Evolutionary conservation across 2,797 vertebrate species (phyloP).

Genomic region (Lacerta viridis): DNA sequence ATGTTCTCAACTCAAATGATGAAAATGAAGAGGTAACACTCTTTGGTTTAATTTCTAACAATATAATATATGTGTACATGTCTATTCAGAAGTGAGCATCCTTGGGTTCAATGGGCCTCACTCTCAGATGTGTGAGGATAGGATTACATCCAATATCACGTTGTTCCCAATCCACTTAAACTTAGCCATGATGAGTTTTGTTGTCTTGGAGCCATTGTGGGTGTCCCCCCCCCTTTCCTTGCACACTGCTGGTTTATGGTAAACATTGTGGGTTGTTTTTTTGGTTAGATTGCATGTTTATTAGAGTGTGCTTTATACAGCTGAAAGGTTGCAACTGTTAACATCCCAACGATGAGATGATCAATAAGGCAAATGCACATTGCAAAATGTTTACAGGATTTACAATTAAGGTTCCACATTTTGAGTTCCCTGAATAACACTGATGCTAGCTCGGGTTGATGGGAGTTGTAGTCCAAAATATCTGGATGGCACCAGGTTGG

Average conservation of each 20-base stretch:
- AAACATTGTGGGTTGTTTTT: background rate
- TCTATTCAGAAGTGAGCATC: no score
- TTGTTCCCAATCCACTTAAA: background rate
- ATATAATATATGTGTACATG: no score
- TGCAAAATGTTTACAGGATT: background rate
- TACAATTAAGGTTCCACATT: background rate
- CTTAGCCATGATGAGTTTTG: background rate
- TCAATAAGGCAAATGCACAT: no score
- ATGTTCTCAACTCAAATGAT: slow-evolving; percentile 38
- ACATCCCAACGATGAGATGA: background rate
- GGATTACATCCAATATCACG: background rate
- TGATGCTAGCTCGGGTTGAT: no score
- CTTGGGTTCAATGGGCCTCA: background rate
- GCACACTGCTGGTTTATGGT: background rate
- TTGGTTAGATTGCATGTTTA: background rate
- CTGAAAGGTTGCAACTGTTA: background rate
- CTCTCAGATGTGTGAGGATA: background rate
- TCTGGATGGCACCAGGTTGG: no score
- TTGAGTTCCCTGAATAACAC: background rate
- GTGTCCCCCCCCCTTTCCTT: background rate
- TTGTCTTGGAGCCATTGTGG: no score
- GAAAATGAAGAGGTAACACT: slow-evolving; percentile 74
- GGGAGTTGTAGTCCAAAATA: no score
- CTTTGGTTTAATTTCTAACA: background rate
- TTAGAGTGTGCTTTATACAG: background rate